Evolutionary conservation across 2,797 vertebrate species (phyloP).

Genomic region (Tapirus indicus): DNA sequence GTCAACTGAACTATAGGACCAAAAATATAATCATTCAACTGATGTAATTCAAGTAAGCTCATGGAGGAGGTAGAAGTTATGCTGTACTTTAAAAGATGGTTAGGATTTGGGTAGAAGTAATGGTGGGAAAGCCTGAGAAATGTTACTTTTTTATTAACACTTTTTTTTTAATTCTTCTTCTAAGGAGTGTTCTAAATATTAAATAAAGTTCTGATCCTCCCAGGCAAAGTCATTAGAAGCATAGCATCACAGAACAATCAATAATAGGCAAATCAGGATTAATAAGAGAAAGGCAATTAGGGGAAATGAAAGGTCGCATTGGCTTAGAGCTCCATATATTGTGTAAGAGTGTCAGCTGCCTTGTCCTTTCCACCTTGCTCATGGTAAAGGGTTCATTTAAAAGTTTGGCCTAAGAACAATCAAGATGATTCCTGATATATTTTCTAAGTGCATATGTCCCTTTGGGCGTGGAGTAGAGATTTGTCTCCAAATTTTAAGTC

Average conservation of each 20-base stretch:
- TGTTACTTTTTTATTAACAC: conserved; percentile 60
- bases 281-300: conserved; percentile 87
- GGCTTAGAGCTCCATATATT: conserved; percentile 59
- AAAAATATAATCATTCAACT: not conserved
- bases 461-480: not conserved
- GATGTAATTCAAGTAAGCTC: not conserved
- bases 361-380: conserved; percentile 59
- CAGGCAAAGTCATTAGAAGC: conserved; percentile 88
- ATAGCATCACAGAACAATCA: conserved; percentile 89
- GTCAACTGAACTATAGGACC: not conserved
- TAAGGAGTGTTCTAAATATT: conserved; percentile 83
- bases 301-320: conserved; percentile 85
- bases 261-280: conserved; percentile 85
- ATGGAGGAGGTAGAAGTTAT: not conserved
- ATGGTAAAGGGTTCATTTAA: conserved; percentile 63
- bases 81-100: not conserved
- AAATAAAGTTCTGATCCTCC: conserved; percentile 89
- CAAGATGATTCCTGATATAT: not conserved
- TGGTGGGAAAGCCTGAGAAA: not conserved
- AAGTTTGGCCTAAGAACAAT: not conserved
- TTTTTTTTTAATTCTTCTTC: conserved; percentile 67
- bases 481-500: not conserved
- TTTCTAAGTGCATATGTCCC: not conserved
- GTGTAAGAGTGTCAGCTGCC: not conserved
- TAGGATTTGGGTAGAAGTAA: not conserved